A percentile compares a stretch with the other conserved stretches of the same genome.
phyloP scores from a whole-genome alignment of 1,140 invertebrate species.

The Agrypnia vestita region DNA sequence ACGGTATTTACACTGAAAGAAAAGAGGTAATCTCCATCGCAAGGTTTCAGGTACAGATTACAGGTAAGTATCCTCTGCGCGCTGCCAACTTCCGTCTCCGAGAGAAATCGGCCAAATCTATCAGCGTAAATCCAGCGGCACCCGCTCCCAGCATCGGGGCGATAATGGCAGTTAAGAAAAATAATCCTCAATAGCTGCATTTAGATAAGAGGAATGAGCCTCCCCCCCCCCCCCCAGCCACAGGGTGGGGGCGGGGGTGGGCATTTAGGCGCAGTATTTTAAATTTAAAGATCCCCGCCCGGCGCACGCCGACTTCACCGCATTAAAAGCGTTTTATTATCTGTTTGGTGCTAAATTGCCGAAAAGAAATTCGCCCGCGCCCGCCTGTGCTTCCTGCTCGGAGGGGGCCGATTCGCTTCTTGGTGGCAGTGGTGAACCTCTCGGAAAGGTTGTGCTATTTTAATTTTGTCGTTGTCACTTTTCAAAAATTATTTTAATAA shows the following conservation, averaged over 20 bases:
- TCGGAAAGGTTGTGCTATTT: not conserved
- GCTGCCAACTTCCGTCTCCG: not conserved
- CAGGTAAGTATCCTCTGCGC: not conserved
- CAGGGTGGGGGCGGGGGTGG: not conserved
- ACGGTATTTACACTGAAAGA: too few species aligned
- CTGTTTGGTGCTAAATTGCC: constrained; percentile 73
- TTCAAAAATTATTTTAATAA: too few species aligned
- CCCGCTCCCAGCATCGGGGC: constrained; percentile 37
- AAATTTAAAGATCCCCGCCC: constrained; percentile 57
- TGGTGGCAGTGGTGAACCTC: not conserved
- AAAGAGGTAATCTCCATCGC: too few species aligned
- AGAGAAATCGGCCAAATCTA: constrained; percentile 47
- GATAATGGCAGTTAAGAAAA: constrained; percentile 60
- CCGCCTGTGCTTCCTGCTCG: constrained; percentile 52
- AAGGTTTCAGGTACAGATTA: not conserved
- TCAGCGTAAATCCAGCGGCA: constrained; percentile 48
- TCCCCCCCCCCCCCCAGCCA: not conserved
- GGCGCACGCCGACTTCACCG: constrained; percentile 60
- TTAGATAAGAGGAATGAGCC: constrained; percentile 56
- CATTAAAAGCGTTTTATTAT: constrained; percentile 75
- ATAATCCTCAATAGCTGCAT: constrained; percentile 60
- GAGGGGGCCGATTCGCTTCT: not conserved
- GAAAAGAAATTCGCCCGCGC: constrained; percentile 69
- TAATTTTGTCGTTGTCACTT: too few species aligned
- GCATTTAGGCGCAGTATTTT: constrained; percentile 59